phyloP scores from a whole-genome alignment of 2,113 vertebrate species.

The Climacteris rufus region DNA sequence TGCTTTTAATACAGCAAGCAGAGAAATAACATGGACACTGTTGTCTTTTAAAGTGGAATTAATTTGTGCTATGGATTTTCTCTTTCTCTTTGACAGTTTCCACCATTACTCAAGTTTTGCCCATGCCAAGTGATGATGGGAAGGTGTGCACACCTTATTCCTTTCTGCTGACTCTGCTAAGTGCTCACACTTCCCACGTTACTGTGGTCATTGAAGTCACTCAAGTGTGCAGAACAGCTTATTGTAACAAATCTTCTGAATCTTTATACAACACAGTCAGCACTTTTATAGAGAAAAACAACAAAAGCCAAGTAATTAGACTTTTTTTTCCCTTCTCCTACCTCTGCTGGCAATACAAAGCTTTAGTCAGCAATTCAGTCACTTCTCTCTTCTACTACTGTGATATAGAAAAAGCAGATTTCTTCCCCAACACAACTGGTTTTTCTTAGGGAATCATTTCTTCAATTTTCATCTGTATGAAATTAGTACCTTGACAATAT shows the following conservation, averaged over 20 bases:
- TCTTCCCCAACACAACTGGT: not conserved
- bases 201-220: not conserved
- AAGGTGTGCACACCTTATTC: not conserved
- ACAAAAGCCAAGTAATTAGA: not conserved
- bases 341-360: not conserved
- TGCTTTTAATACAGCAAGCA: not conserved
- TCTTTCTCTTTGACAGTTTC: not conserved
- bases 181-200: not conserved
- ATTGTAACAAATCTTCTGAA: not conserved
- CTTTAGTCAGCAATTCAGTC: not conserved
- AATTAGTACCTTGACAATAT: not conserved
- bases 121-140: not conserved
- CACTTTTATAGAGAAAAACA: not conserved
- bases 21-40: not conserved
- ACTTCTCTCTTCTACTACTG: not conserved
- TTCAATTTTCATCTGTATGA: not conserved
- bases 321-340: not conserved
- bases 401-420: not conserved
- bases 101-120: not conserved
- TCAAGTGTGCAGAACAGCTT: not conserved
- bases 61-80: not conserved
- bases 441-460: not conserved
- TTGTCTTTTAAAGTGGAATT: not conserved
- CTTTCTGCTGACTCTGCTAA: not conserved
- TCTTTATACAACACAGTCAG: not conserved